Conservation (phyloP, 2,888 invertebrate genomes). For the Lepidocyrtinus sp. region DNA sequence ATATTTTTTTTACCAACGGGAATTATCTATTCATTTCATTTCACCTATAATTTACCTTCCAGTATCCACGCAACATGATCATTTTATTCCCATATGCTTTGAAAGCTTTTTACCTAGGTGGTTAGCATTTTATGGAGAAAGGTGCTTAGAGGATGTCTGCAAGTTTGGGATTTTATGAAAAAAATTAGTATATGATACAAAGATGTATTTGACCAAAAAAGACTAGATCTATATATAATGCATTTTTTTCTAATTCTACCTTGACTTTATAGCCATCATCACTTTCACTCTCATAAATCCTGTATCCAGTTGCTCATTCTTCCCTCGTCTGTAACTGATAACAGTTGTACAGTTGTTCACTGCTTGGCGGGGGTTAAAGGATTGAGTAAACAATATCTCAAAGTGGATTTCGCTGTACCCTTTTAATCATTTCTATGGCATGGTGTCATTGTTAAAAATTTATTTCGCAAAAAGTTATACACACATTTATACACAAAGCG, state of each 20-base stretch:
- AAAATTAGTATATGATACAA: neutral
- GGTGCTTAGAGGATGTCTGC: neutral
- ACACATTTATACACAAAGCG: too few relatives aligned
- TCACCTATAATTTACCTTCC: too few relatives aligned
- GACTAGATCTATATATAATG: constrained; percentile 12
- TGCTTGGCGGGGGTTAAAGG: neutral
- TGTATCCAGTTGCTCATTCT: neutral
- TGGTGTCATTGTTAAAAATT: too few relatives aligned
- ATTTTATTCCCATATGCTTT: neutral
- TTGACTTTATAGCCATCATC: neutral
- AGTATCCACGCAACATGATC: neutral
- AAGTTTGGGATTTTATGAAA: neutral
- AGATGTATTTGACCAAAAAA: constrained; percentile 18
- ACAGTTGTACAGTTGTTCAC: constrained; percentile 10
- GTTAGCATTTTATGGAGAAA: neutral
- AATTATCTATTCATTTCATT: too few relatives aligned
- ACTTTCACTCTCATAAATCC: neutral
- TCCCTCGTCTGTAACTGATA: neutral
- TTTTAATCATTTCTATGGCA: too few relatives aligned
- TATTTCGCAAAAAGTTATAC: too few relatives aligned
- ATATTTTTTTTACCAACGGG: neutral
- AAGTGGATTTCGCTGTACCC: constrained; percentile 13
- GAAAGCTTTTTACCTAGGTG: too few relatives aligned
- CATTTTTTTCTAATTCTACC: constrained; percentile 23
- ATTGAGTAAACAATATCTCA: constrained; percentile 21